phyloP scores from a whole-genome alignment of 1,140 invertebrate genomes.

The Hylaeus anthracinus region DNA sequence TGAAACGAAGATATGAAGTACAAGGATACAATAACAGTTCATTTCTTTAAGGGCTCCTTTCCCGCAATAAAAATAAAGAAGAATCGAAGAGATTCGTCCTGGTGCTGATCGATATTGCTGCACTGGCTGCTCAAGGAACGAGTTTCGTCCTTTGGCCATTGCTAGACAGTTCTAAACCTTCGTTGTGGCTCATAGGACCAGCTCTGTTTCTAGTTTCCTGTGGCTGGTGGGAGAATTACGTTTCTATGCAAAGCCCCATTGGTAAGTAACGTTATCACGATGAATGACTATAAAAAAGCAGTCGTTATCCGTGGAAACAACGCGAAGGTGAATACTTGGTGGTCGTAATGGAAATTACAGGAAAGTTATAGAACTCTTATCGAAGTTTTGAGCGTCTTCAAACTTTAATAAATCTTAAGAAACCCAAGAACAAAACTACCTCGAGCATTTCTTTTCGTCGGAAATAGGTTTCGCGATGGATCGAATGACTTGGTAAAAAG shows the following conservation, averaged over 20 bases:
- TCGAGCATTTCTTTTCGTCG: background rate
- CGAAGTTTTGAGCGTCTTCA: background rate
- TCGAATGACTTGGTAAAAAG: background rate
- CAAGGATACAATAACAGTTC: slow-evolving; percentile 23
- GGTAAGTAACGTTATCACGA: slow-evolving; percentile 72
- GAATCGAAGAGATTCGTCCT: slow-evolving; percentile 90
- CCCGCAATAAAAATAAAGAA: slow-evolving; percentile 86
- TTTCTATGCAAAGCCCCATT: slow-evolving; percentile 90
- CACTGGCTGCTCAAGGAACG: slow-evolving; percentile 91
- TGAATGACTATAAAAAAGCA: background rate
- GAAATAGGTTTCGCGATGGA: background rate
- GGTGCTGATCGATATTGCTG: slow-evolving; percentile 90
- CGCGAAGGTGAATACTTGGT: background rate
- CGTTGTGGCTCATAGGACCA: slow-evolving; percentile 92
- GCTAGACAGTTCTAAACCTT: slow-evolving; percentile 84
- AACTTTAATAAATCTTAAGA: background rate
- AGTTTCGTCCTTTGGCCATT: slow-evolving; percentile 95
- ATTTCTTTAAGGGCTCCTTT: slow-evolving; percentile 85
- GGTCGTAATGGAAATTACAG: too few species aligned
- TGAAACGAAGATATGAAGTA: too few species aligned
- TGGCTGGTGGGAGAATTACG: slow-evolving; percentile 99
- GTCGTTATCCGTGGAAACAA: background rate
- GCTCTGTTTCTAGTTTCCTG: slow-evolving; percentile 92
- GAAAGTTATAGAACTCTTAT: background rate
- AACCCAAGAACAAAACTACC: background rate